Conservation (phyloP, 1,140 invertebrate species). For the Meloidogyne floridensis region DNA sequence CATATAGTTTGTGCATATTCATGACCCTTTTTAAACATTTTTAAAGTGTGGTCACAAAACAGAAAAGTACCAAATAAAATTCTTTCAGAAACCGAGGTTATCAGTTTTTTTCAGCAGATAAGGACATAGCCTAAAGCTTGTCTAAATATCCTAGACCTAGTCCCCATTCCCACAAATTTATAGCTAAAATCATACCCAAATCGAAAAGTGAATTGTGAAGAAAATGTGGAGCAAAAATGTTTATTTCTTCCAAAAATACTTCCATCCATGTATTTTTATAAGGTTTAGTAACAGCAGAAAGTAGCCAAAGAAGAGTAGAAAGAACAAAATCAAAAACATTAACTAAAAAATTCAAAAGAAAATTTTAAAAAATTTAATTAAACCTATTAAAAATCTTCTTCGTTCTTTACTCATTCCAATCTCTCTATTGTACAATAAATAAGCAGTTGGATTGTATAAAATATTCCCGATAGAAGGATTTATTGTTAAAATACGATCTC, state of each 20-base stretch:
- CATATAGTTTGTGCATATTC: too few relatives aligned
- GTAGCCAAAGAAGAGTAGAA: slow-evolving; percentile 22
- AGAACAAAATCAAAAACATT: slow-evolving; percentile 25
- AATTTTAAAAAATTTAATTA: background rate
- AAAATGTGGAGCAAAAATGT: slow-evolving; percentile 46
- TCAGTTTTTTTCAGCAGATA: too few relatives aligned
- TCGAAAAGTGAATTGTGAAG: slow-evolving; percentile 50
- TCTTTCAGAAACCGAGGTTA: too few relatives aligned
- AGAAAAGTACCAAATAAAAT: too few relatives aligned
- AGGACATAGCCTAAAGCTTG: too few relatives aligned
- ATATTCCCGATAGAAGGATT: slow-evolving; percentile 7
- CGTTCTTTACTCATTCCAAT: slow-evolving; percentile 41
- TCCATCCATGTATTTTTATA: slow-evolving; percentile 34
- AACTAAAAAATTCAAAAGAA: slow-evolving; percentile 6
- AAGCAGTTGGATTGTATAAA: slow-evolving; percentile 13
- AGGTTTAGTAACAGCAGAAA: slow-evolving; percentile 28
- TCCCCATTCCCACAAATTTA: too few relatives aligned
- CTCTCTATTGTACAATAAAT: slow-evolving; percentile 28
- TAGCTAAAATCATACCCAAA: slow-evolving; percentile 13
- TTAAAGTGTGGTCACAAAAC: too few relatives aligned
- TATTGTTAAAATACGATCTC: slow-evolving; percentile 8
- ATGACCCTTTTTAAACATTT: too few relatives aligned
- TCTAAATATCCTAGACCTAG: too few relatives aligned
- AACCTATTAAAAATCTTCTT: slow-evolving; percentile 46
- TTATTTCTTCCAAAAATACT: slow-evolving; percentile 45